A percentile compares a stretch with the other conserved stretches of the same genome.
Conservation (phyloP, 2,797 vertebrate genomes). For the Coreius guichenoti region DNA sequence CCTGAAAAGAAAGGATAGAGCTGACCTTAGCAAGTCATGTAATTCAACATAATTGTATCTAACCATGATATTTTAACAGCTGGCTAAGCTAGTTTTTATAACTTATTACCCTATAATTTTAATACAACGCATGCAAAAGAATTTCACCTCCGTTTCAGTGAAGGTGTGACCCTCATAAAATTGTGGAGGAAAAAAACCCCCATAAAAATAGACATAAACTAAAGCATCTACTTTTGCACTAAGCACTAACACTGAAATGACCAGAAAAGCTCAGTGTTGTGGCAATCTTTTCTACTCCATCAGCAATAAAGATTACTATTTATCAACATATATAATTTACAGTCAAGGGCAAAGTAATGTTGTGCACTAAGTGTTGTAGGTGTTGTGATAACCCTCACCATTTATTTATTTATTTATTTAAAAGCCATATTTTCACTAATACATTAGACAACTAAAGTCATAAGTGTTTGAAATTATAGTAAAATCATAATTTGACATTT, state of each 20-base stretch:
- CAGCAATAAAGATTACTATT: conserved; percentile 44
- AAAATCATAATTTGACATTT: not conserved
- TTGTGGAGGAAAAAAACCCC: not conserved
- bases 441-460: not conserved
- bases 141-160: not conserved
- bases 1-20: not conserved
- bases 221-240: conserved; percentile 28
- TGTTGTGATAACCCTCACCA: not conserved
- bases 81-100: not conserved
- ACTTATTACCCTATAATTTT: not conserved
- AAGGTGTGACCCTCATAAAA: conserved; percentile 18
- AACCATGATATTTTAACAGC: conserved; percentile 35
- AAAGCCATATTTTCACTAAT: not conserved
- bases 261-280: conserved; percentile 19
- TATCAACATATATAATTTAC: conserved; percentile 38
- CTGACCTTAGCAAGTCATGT: not conserved
- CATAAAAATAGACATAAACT: conserved; percentile 28
- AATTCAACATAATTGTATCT: conserved; percentile 8
- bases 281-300: conserved; percentile 40
- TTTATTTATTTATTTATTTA: conserved; percentile 1
- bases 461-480: not conserved
- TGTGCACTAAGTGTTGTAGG: not conserved
- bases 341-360: conserved; percentile 45
- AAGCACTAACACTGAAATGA: conserved; percentile 38
- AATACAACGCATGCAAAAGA: not conserved